Percentiles rank a stretch among this genome's conserved stretches.
Conservation (phyloP, 2,888 invertebrate species). For the Tuberolachnus salignus region DNA sequence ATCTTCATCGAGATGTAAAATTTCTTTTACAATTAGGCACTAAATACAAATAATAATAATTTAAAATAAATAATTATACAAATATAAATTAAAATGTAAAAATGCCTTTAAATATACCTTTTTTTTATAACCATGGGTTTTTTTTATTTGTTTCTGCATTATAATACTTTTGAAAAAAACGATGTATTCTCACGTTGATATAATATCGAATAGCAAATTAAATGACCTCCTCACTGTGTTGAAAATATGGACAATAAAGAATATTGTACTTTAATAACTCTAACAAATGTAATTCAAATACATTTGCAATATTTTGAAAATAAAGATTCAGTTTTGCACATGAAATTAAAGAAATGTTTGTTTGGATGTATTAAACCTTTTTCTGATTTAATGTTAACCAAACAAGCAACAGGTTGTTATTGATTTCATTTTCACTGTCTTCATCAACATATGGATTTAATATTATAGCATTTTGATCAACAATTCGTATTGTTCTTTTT, state of each 20-base stretch:
- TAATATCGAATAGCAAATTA: constrained; percentile 8
- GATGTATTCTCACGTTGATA: constrained; percentile 3
- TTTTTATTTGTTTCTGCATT: neutral
- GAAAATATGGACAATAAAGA: constrained; percentile 1
- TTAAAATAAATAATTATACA: no score
- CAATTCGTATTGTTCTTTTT: no score
- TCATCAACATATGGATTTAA: no score
- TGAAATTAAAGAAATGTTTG: constrained; percentile 16
- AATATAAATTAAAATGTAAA: no score
- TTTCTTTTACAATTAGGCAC: constrained; percentile 50
- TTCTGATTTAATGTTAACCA: neutral
- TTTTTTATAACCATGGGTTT: neutral
- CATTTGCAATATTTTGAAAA: constrained; percentile 22
- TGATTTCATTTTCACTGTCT: no score
- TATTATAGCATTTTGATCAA: no score
- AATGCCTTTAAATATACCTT: no score
- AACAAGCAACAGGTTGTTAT: constrained; percentile 11
- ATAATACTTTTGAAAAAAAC: constrained; percentile 4
- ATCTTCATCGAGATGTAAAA: constrained; percentile 47
- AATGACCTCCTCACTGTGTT: neutral
- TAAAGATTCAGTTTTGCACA: constrained; percentile 17
- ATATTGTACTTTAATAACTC: neutral
- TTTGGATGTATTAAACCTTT: constrained; percentile 1
- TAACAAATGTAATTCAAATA: constrained; percentile 7
- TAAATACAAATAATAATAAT: constrained; percentile 1